A percentile compares a stretch with the other conserved stretches of the same genome.
Conservation (phyloP, 2,113 vertebrate species). For the Plestiodon gilberti region DNA sequence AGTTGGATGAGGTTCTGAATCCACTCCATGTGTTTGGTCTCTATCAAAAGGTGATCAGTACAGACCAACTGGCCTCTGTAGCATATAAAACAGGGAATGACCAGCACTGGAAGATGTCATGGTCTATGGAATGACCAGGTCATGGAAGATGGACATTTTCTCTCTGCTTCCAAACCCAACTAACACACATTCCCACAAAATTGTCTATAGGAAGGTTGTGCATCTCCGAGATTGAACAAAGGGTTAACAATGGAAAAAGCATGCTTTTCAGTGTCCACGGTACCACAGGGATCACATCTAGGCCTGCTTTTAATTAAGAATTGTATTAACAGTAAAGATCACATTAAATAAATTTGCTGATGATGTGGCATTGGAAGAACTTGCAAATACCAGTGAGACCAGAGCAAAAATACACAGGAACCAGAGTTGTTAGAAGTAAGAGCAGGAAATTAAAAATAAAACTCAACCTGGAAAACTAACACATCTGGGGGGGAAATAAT, state of each 20-base stretch:
- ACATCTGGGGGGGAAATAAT: constrained; percentile 12
- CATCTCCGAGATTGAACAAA: constrained; percentile 35
- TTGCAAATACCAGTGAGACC: constrained; percentile 45
- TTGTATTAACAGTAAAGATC: constrained; percentile 45
- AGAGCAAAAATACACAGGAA: constrained; percentile 42
- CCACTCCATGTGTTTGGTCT: background rate
- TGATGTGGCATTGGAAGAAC: constrained; percentile 38
- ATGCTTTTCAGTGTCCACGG: background rate
- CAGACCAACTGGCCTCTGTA: background rate
- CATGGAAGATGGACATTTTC: background rate
- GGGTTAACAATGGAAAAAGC: constrained; percentile 35
- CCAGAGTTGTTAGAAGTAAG: constrained; percentile 40
- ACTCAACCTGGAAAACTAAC: constrained; percentile 25
- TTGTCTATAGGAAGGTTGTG: background rate
- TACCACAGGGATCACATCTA: constrained; percentile 33
- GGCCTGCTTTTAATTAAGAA: constrained; percentile 59
- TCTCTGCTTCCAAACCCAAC: background rate
- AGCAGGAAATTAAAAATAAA: constrained; percentile 33
- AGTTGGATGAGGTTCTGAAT: background rate
- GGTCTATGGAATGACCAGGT: too few relatives aligned
- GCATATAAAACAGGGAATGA: background rate
- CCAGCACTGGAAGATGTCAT: background rate
- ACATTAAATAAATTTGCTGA: constrained; percentile 51
- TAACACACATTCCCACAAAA: background rate
- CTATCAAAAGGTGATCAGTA: background rate